These are phyloP conservation scores for Microplitis demolitor DNA, from an alignment of 1,140 invertebrate species.

Conservation along the genomic window DNA sequence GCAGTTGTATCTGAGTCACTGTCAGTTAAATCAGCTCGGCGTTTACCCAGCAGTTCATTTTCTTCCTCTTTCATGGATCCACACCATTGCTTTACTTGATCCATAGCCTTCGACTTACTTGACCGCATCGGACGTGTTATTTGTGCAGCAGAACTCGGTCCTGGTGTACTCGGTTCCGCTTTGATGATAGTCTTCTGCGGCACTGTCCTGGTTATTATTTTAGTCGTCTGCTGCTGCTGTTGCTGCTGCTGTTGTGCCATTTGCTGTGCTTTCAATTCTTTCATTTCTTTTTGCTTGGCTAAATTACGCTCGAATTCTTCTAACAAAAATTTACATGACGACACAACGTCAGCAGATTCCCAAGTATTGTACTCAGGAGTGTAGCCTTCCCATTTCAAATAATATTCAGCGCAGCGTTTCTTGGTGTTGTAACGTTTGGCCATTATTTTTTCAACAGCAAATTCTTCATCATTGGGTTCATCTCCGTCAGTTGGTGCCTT, in stretches of 20 bases:
- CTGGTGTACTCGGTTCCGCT: slow-evolving; percentile 49
- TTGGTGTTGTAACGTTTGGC: slow-evolving; percentile 80
- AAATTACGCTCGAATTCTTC: slow-evolving; percentile 81
- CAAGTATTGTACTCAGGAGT: slow-evolving; percentile 77
- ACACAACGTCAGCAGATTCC: slow-evolving; percentile 76
- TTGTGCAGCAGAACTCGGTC: slow-evolving; percentile 54
- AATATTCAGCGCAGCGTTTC: slow-evolving; percentile 76
- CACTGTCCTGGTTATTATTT: slow-evolving; percentile 6
- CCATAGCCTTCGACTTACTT: slow-evolving; percentile 79
- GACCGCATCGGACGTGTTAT: slow-evolving; percentile 70
- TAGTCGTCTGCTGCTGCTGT: slow-evolving; percentile 30
- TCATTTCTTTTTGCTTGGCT: slow-evolving; percentile 74
- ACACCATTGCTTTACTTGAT: slow-evolving; percentile 84
- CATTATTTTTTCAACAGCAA: slow-evolving; percentile 77
- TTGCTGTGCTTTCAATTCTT: slow-evolving; percentile 66
- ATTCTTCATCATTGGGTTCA: slow-evolving; percentile 65
- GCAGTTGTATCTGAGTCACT: slow-evolving; percentile 59
- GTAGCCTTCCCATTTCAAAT: slow-evolving; percentile 83
- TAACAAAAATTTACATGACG: slow-evolving; percentile 73
- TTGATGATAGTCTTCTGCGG: slow-evolving; percentile 38
- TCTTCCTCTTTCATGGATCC: slow-evolving; percentile 70
- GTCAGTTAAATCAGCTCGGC: slow-evolving; percentile 52
- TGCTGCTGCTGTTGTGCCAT: slow-evolving; percentile 57
- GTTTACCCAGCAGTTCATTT: slow-evolving; percentile 54
- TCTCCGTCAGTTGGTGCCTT: slow-evolving; percentile 47